Percentiles rank a stretch among this genome's conserved stretches.
Conservation (phyloP, 2,888 invertebrate species). For the Agelastica alni region DNA sequence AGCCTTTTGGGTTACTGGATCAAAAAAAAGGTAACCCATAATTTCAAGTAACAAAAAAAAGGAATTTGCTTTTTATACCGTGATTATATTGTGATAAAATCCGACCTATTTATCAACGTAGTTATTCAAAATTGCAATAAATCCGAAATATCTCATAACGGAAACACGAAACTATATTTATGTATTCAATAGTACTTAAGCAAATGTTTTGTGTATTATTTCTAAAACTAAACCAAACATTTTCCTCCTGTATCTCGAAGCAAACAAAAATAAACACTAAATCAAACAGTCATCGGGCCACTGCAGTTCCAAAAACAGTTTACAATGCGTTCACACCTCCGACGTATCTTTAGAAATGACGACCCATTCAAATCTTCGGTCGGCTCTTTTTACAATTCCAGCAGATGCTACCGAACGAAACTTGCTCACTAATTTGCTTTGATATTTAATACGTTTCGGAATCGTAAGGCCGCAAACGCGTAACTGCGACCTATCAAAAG, state of each 20-base stretch:
- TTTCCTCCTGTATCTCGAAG: constrained; percentile 5
- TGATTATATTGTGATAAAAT: too few species aligned
- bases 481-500: constrained; percentile 39
- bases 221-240: constrained; percentile 12
- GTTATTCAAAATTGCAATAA: too few species aligned
- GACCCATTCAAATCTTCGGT: constrained; percentile 19
- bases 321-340: constrained; percentile 39
- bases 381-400: constrained; percentile 32
- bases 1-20: too few species aligned
- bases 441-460: constrained; percentile 39
- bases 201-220: constrained; percentile 14
- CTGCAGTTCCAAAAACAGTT: constrained; percentile 29
- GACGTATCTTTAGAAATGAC: constrained; percentile 22
- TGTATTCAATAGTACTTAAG: background rate
- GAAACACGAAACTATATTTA: background rate
- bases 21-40: too few species aligned
- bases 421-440: constrained; percentile 40
- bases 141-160: too few species aligned
- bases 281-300: constrained; percentile 21
- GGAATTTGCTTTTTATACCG: too few species aligned
- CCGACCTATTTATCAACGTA: too few species aligned
- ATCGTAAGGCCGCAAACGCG: constrained; percentile 27
- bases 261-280: constrained; percentile 22
- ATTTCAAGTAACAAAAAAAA: too few species aligned
- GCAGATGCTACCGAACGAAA: constrained; percentile 35